Percentiles rank a stretch among this genome's conserved stretches.
phyloP scores from a whole-genome alignment of 2,888 invertebrate genomes.

The Priocnemis perturbator region DNA sequence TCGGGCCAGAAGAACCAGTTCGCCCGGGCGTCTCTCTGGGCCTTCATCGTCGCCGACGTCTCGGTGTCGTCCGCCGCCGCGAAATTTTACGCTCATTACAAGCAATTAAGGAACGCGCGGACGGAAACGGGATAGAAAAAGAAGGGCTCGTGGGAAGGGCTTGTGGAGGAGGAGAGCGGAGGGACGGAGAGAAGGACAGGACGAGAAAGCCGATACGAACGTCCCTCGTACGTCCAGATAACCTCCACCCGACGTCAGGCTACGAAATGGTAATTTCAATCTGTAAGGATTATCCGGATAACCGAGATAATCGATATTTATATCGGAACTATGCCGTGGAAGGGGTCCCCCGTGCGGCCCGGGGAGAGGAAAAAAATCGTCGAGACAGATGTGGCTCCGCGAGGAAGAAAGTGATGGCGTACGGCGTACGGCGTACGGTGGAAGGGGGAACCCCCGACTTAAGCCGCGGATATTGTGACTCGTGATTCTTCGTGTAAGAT shows the following conservation, averaged over 20 bases:
- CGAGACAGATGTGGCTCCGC: conserved; percentile 18
- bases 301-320: conserved; percentile 69
- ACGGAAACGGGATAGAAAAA: not conserved
- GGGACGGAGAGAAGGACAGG: too few species aligned
- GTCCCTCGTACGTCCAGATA: conserved; percentile 31
- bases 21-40: not conserved
- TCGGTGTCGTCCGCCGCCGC: conserved; percentile 14
- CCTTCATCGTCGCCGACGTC: not conserved
- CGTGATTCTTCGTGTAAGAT: conserved; percentile 39
- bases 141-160: not conserved
- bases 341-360: conserved; percentile 2
- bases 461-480: conserved; percentile 54
- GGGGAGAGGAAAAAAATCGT: conserved; percentile 27
- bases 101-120: conserved; percentile 36
- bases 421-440: not conserved
- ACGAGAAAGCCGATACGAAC: conserved; percentile 17
- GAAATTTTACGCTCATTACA: conserved; percentile 37
- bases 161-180: not conserved
- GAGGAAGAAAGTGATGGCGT: conserved; percentile 8
- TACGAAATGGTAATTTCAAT: conserved; percentile 66
- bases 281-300: conserved; percentile 69
- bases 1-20: conserved; percentile 29
- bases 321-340: conserved; percentile 44
- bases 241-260: conserved; percentile 27
- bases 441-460: conserved; percentile 30